Conservation (phyloP, 1,140 invertebrate genomes). For the Drosophila pseudoananassae region DNA sequence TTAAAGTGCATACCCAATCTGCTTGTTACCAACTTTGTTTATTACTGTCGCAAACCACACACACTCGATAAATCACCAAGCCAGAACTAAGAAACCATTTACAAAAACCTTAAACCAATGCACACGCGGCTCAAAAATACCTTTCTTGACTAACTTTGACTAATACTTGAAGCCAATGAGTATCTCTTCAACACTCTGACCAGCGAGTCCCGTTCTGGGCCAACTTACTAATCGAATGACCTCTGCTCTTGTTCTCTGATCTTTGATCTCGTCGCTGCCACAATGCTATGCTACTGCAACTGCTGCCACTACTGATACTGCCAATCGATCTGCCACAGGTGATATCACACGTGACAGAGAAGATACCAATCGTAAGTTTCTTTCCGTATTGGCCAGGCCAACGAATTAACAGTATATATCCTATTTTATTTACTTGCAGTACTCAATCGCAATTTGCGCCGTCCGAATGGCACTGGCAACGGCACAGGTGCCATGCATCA, state of each 20-base stretch:
- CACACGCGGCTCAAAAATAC: conserved; percentile 68
- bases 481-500: conserved; percentile 87
- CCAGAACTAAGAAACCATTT: conserved; percentile 26
- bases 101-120: conserved; percentile 33
- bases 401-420: not conserved
- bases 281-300: conserved; percentile 20
- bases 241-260: conserved; percentile 49
- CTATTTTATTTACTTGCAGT: conserved; percentile 84
- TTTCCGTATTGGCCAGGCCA: not conserved
- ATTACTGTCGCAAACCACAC: conserved; percentile 62
- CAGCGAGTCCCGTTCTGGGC: conserved; percentile 10
- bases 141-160: conserved; percentile 75
- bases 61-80: conserved; percentile 32
- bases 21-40: conserved; percentile 69
- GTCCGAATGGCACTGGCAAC: conserved; percentile 85
- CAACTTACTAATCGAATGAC: conserved; percentile 62
- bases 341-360: conserved; percentile 87
- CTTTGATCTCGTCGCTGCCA: conserved; percentile 11
- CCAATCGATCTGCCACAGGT: conserved; percentile 83
- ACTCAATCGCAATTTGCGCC: conserved; percentile 89
- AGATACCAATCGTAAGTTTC: conserved; percentile 87
- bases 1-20: conserved; percentile 68
- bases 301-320: conserved; percentile 8
- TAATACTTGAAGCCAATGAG: conserved; percentile 48
- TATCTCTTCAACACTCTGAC: conserved; percentile 53